These are phyloP conservation scores for Tineola bisselliella DNA, from an alignment of 2,888 invertebrate genomes.

Conservation along the genomic window DNA sequence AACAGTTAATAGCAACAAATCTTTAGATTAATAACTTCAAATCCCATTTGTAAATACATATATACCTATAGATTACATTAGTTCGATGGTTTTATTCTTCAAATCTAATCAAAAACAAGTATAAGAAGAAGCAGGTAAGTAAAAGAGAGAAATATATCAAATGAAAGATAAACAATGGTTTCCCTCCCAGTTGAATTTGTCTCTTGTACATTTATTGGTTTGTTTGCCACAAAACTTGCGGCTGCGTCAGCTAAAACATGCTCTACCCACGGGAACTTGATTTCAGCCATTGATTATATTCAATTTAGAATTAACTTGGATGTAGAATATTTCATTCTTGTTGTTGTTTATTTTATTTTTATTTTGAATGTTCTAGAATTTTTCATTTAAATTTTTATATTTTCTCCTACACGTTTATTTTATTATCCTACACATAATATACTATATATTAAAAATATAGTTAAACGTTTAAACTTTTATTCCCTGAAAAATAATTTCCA, in stretches of 20 bases:
- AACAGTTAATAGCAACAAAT: no score
- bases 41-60: no score
- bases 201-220: constrained; percentile 50
- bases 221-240: constrained; percentile 41
- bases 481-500: neutral
- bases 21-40: no score
- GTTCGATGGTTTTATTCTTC: neutral
- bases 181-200: constrained; percentile 37
- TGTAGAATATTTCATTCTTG: neutral
- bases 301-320: neutral
- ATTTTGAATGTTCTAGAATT: no score
- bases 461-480: no score
- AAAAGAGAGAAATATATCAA: neutral
- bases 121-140: neutral
- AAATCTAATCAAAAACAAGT: neutral
- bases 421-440: no score
- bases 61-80: no score
- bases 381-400: no score
- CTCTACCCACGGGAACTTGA: constrained; percentile 15
- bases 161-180: constrained; percentile 45
- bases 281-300: neutral
- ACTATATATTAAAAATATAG: no score
- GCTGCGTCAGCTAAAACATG: constrained; percentile 24
- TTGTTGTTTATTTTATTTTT: no score
- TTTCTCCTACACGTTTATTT: no score